Percentiles rank a stretch among this genome's conserved stretches.
Evolutionary conservation across 2,113 vertebrate species (phyloP).

Genomic region (Oryzias woworae): DNA sequence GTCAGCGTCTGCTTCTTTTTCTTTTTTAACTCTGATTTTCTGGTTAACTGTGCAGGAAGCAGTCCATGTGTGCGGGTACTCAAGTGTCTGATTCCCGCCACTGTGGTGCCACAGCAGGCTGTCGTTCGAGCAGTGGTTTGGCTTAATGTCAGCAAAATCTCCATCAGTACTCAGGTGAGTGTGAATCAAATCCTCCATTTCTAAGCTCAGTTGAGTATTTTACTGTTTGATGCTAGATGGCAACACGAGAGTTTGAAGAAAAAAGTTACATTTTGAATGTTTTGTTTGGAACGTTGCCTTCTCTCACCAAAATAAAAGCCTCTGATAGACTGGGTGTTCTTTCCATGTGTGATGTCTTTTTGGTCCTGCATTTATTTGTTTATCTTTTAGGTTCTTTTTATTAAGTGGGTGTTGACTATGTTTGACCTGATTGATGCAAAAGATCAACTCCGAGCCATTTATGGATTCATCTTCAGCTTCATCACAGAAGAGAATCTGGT

Average conservation of each 20-base stretch:
- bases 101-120: slow-evolving; percentile 80
- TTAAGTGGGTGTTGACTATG: slow-evolving; percentile 89
- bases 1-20: background rate
- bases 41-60: slow-evolving; percentile 66
- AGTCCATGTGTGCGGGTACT: slow-evolving; percentile 78
- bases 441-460: slow-evolving; percentile 85
- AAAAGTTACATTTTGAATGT: too few species aligned
- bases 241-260: too few species aligned
- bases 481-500: slow-evolving; percentile 88
- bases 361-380: background rate
- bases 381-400: slow-evolving; percentile 82
- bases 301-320: too few species aligned
- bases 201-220: background rate
- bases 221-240: background rate
- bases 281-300: too few species aligned
- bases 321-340: too few species aligned
- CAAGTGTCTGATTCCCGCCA: slow-evolving; percentile 86
- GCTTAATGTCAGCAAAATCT: slow-evolving; percentile 83
- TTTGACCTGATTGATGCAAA: slow-evolving; percentile 92
- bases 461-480: slow-evolving; percentile 91
- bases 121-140: slow-evolving; percentile 85
- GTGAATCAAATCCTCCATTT: background rate
- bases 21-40: background rate
- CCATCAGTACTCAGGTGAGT: slow-evolving; percentile 82
- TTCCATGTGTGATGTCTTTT: too few species aligned